Evolutionary conservation across 1,140 invertebrate genomes (phyloP).

Genomic region (Euwallacea fornicatus): DNA sequence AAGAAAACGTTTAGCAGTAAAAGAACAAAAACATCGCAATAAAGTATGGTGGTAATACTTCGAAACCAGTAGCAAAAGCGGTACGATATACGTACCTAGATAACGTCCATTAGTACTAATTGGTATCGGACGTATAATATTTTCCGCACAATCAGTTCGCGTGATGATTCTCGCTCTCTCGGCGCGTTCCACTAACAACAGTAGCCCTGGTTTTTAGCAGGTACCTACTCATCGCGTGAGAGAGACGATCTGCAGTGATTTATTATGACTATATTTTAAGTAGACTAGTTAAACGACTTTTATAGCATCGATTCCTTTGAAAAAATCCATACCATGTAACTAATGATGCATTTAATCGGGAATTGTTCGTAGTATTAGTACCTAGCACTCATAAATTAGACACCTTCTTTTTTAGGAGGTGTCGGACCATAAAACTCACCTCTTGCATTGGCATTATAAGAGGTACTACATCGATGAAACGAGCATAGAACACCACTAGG

Average conservation of each 20-base stretch:
- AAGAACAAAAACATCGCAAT: not conserved
- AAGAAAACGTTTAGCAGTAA: no score
- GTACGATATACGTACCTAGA: conserved; percentile 33
- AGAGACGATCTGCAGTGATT: conserved; percentile 31
- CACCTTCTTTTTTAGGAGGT: not conserved
- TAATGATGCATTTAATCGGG: conserved; percentile 23
- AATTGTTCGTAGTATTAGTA: conserved; percentile 11
- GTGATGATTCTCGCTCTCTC: conserved; percentile 31
- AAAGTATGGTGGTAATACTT: conserved; percentile 10
- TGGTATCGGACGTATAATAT: conserved; percentile 35
- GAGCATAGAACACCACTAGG: no score
- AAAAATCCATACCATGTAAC: conserved; percentile 20
- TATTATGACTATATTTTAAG: conserved; percentile 36
- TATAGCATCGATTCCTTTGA: conserved; percentile 18
- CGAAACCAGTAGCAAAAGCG: conserved; percentile 25
- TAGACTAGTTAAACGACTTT: conserved; percentile 35
- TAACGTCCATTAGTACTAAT: conserved; percentile 38
- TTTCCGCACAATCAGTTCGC: conserved; percentile 34
- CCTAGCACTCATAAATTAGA: not conserved
- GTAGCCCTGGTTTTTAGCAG: conserved; percentile 32
- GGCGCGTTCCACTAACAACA: conserved; percentile 33
- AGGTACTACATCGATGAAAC: no score
- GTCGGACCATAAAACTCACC: no score
- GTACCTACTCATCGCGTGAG: conserved; percentile 35
- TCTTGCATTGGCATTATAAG: no score